Base-by-base conservation (phyloP, 1,140 invertebrate genomes). In the Drosophila orena region DNA sequence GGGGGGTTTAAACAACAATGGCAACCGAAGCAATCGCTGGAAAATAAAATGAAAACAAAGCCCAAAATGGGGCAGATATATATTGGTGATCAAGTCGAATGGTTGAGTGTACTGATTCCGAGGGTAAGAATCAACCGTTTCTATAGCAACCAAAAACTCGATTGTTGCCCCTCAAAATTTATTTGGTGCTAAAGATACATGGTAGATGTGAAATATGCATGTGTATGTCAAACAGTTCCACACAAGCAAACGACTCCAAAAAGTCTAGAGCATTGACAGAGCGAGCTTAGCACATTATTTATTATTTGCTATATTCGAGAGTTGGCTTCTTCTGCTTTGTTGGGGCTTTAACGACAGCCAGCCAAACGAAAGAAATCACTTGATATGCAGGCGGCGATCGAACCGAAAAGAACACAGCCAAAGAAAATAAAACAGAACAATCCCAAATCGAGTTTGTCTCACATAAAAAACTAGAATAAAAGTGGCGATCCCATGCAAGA, bases 371-470 rank as follows among this genome's bases (percentile, higher is more conserved):
- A 58, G 59, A 61, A 73, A 64, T 71, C 76, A 77, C 66, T 85
- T 80, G 81, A 77, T 85, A 85, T 85, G 72, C 72, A 68, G 34
- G 62, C 40, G 47, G 56, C 60, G 37, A 60, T 69, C 47, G 30
- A 27, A 56, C 58, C 44, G 43, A 42, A 34, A 40, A 30, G 42
- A 47, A 30, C 47, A 34, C 24, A 44, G 11, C 49, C 22, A 30
- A 17, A 38, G n/a, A 43, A 11, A 70, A 62, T 42, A 73, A 58
- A 54, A 27, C 34, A 58, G 34, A 56, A 55, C 70, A 75, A 24
- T 17, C 43, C 42, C 55, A 50, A 57, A 73, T 64, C 58, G 50
- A 56, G 71, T 74, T 55, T 30, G 30, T 30, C 30, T 10, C 30
- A 30, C 30, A 30, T 17, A 27, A 22, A 22, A 70, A 70, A 70